A percentile compares a stretch with the other conserved stretches of the same genome.
phyloP scores from a whole-genome alignment of 2,113 vertebrate species.

The Lampris incognitus region DNA sequence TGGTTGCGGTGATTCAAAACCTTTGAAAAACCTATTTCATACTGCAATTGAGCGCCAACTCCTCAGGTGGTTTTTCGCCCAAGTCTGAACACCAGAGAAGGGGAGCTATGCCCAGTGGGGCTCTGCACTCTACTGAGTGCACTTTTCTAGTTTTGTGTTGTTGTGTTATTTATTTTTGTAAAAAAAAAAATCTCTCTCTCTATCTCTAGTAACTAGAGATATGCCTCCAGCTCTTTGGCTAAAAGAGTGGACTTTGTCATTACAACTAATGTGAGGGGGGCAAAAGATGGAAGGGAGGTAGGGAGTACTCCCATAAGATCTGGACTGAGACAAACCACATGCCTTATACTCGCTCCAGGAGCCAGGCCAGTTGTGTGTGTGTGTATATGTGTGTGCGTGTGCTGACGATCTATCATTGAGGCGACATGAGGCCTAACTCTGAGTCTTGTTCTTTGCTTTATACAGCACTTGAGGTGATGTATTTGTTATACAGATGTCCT shows the following conservation, averaged over 20 bases:
- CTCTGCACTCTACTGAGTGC: too few relatives aligned
- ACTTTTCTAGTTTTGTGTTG: too few relatives aligned
- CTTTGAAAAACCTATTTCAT: too few relatives aligned
- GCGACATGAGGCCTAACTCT: neutral
- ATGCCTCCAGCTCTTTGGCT: neutral
- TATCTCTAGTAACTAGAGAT: neutral
- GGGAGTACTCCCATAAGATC: neutral
- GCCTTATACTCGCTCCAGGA: constrained; percentile 5
- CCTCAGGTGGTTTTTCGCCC: too few relatives aligned
- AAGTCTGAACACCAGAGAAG: too few relatives aligned
- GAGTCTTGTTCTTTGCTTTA: neutral
- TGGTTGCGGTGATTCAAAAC: too few relatives aligned
- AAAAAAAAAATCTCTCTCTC: neutral
- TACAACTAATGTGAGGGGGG: neutral
- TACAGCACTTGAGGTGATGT: neutral
- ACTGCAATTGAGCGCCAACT: too few relatives aligned
- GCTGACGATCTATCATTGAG: constrained; percentile 1
- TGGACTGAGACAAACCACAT: constrained; percentile 35
- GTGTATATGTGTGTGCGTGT: too few relatives aligned
- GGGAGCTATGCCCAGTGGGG: too few relatives aligned
- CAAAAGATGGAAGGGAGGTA: neutral
- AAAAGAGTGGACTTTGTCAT: neutral
- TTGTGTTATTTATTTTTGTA: too few relatives aligned
- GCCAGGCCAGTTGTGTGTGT: neutral
- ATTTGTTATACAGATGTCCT: too few relatives aligned